Evolutionary conservation across 2,113 vertebrate genomes (phyloP), one percentile per base, ranked within the genome.

Genomic region (Lophius piscatorius): DNA sequence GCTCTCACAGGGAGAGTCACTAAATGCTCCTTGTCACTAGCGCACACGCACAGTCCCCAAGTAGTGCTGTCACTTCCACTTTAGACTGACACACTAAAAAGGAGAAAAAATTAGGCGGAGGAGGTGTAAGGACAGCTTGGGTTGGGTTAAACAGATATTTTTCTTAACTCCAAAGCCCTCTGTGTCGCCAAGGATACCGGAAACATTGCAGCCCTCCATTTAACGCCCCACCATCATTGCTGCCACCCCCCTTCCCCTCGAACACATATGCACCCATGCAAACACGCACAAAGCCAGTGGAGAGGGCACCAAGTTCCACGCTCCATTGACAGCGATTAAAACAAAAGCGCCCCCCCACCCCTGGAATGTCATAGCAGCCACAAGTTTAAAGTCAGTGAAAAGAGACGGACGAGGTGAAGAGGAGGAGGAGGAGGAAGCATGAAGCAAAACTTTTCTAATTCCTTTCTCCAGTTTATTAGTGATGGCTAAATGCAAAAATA

Each of bases 131-230:
- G 74, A 70, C 8, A 12, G 78, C 50, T 74, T 44, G 78, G 65
- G 62, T 80, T 14, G 71, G 75, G 79, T 77, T 84, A 78, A 81
- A 41, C 85, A 84, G 82, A 83, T 76, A 75, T 69, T 72, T 88
- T 87, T 87, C 82, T 86, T 74, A 76, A 83, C 85, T 85, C 65
- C 49, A 83, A 86, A 85, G 76, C 78, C 80, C 82, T 42, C 85
- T 86, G 81, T 85, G 89, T 91, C 80, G 61, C 89, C 89, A 90
- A 82, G 90, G 90, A 87, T 78, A 92, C 90, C 84, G 85, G 88
- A 92, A 92, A 92, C 88, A 92, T 58, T 56, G 83, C 81, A 74
- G 70, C 50, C 83, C 77, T 60, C 61, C 79, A 80, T 83, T 88
- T 76, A 79, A 80, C 69, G 52, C 73, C 74, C 62, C 58, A 7